Base-by-base conservation (phyloP, 2,113 vertebrate genomes). In the Tragelaphus strepsiceros region DNA sequence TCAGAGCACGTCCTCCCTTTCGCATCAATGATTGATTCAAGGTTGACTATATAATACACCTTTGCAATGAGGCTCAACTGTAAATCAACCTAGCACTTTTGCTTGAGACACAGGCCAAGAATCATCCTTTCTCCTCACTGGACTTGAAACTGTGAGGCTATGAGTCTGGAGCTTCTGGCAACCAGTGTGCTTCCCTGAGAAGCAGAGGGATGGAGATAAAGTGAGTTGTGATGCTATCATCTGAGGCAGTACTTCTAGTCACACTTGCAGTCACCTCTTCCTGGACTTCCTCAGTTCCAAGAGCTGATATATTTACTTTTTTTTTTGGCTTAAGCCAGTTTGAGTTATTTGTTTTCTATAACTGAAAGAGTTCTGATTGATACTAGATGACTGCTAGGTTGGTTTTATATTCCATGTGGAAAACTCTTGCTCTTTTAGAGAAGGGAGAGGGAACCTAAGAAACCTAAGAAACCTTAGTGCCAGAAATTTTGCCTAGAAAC, bases 341-440 rank as follows among this genome's bases (percentile, higher is more conserved):
- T 74, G 15, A 88, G 32, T 64, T 28, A 58, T 85, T 74, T 56
- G 51, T 51, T 90, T 51, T 32, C 56, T 21, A 22, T 51, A 80
- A 54, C 24, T 4, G 15, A 88, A 80, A 59, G 56, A n/a, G 26
- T 84, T 95, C 32, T 91, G 93, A 88, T 6, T 64, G 54, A 85
- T 74, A 4, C 26, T 59, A 83, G 35, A 71, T 89, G 39, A 92
- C 56, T 67, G 74, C 30, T 59, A 16, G 19, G 3, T 62, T 71
- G 43, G 8, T 59, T 92, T 93, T 92, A 35, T 3, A 64, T 62
- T 81, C 13, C 30, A 16, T 4, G 17, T 74, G 4, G 67, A 35
- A 91, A 67, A 32, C 84, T 62, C 39, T 95, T 67, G 74, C 13
- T 89, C 7, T 93, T 90, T 74, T 86, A 93, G 39, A 67, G 11